A percentile compares a stretch with the other conserved stretches of the same genome.
Evolutionary conservation across 2,797 vertebrate genomes (phyloP).

Genomic region (Rhyacichthys aspro): DNA sequence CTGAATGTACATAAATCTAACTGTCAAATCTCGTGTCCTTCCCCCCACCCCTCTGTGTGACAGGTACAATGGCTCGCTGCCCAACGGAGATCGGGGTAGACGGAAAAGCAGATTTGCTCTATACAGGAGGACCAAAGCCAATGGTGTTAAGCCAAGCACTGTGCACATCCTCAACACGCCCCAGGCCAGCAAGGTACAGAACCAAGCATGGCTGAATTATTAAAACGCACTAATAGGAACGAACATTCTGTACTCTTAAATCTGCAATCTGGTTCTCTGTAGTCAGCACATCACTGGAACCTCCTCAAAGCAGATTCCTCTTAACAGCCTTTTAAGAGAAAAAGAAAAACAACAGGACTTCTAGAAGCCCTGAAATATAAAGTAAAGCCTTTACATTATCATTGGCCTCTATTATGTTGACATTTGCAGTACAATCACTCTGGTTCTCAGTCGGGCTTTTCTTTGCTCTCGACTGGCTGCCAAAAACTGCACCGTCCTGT

Average conservation of each 20-base stretch:
- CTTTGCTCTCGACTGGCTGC: constrained; percentile 34
- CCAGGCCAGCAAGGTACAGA: constrained; percentile 92
- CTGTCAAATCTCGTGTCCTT: constrained; percentile 41
- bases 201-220: constrained; percentile 24
- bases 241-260: constrained; percentile 2
- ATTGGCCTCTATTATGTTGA: constrained; percentile 59
- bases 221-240: constrained; percentile 17
- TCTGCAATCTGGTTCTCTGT: background rate
- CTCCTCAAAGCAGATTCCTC: background rate
- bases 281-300: background rate
- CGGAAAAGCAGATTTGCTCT: constrained; percentile 98
- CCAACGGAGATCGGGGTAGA: constrained; percentile 93
- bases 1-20: constrained; percentile 6
- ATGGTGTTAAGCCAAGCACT: constrained; percentile 94
- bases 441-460: constrained; percentile 41
- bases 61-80: constrained; percentile 98
- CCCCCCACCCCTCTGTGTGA: constrained; percentile 30
- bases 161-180: constrained; percentile 95
- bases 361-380: constrained; percentile 24
- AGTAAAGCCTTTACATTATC: constrained; percentile 43
- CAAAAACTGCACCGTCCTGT: constrained; percentile 57
- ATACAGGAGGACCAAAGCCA: constrained; percentile 91
- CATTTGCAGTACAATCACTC: constrained; percentile 58
- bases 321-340: background rate
- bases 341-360: constrained; percentile 1